Conservation (phyloP, 2,888 invertebrate species). For the Caenorhabditis macrosperma region DNA sequence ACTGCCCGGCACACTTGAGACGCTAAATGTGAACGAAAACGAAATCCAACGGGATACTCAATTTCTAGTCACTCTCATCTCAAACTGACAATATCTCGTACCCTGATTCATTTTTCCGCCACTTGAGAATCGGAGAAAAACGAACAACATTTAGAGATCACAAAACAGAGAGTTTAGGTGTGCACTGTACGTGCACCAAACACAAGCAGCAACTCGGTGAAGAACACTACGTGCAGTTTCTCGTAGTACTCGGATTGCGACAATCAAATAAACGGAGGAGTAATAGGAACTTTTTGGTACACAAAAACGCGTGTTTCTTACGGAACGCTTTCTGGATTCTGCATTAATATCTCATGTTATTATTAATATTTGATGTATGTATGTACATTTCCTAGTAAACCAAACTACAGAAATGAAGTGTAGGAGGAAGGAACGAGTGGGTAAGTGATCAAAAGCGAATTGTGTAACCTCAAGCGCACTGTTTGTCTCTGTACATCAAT, state of each 20-base stretch:
- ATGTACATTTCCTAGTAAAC: background rate
- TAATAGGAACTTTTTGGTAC: no score
- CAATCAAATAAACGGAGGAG: conserved; percentile 30
- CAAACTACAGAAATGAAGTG: conserved; percentile 34
- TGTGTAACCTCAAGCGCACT: conserved; percentile 46
- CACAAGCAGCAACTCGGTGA: conserved; percentile 19
- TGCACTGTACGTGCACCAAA: background rate
- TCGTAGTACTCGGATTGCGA: conserved; percentile 17
- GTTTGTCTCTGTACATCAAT: conserved; percentile 51
- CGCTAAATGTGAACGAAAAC: conserved; percentile 6
- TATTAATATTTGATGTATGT: no score
- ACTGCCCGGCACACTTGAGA: conserved; percentile 15
- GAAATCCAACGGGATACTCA: background rate
- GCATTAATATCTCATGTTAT: no score
- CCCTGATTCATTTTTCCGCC: background rate
- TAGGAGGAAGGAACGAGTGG: conserved; percentile 9
- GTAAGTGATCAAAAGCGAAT: conserved; percentile 48
- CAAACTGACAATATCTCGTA: background rate
- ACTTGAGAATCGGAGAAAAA: background rate
- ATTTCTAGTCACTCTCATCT: background rate
- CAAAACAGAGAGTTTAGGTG: background rate
- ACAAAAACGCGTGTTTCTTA: background rate
- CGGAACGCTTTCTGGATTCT: no score
- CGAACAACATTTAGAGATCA: background rate
- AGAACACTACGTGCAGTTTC: conserved; percentile 44